Conservation (phyloP, 2,113 vertebrate genomes). For the Corythornis madagascariensis region DNA sequence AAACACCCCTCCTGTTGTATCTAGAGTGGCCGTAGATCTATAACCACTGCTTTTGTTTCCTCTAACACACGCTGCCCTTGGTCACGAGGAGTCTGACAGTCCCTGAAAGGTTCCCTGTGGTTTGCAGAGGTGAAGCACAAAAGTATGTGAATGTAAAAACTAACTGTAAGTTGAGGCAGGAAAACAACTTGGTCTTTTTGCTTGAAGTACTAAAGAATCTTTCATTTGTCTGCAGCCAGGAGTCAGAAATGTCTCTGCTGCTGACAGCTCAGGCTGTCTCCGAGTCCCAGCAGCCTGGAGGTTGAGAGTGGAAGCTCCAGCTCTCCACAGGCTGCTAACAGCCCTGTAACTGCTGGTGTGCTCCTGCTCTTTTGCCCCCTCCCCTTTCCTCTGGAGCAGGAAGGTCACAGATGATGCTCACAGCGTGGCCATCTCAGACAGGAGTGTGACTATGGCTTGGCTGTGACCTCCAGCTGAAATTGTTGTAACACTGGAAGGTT, state of each 20-base stretch:
- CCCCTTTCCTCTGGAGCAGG: not conserved
- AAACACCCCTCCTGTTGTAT: constrained; percentile 31
- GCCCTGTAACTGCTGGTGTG: not conserved
- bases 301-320: not conserved
- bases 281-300: not conserved
- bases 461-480: not conserved
- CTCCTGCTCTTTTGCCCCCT: not conserved
- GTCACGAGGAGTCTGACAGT: not conserved
- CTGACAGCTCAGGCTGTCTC: not conserved
- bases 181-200: not conserved
- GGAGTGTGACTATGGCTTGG: not conserved
- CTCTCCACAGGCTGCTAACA: not conserved
- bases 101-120: not conserved
- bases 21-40: constrained; percentile 30
- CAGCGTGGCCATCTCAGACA: not conserved
- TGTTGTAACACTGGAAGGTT: not conserved
- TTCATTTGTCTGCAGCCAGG: not conserved
- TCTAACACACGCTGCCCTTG: not conserved
- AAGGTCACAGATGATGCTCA: not conserved
- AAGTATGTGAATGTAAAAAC: not conserved
- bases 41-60: not conserved
- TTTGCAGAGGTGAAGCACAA: not conserved
- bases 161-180: not conserved
- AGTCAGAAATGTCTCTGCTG: not conserved
- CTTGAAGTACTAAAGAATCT: not conserved